Evolutionary conservation across 2,113 vertebrate species (phyloP).

Genomic region (Oncorhynchus tshawytscha): DNA sequence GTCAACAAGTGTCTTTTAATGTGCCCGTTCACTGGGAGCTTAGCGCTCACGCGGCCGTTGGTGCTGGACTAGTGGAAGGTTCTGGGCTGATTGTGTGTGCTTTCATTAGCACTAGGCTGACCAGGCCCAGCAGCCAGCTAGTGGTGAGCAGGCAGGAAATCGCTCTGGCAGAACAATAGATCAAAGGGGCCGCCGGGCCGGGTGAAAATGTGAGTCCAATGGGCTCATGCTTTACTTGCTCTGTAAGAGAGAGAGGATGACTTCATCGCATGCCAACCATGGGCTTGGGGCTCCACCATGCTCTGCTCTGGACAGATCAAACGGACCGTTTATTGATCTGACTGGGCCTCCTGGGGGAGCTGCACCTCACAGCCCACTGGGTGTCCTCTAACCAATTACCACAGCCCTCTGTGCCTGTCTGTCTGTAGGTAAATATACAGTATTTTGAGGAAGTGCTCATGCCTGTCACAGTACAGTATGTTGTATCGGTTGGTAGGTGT

Average conservation of each 20-base stretch:
- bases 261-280: conserved; percentile 22
- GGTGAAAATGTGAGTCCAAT: not conserved
- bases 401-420: not conserved
- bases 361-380: not conserved
- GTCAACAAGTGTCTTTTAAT: conserved; percentile 26
- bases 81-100: conserved; percentile 15
- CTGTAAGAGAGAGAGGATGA: conserved; percentile 9
- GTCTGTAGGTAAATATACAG: not conserved
- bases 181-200: conserved; percentile 8
- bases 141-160: conserved; percentile 22
- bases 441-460: not conserved
- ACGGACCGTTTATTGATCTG: not conserved
- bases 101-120: conserved; percentile 30
- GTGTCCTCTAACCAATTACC: not conserved
- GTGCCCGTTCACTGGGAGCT: conserved; percentile 30
- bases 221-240: not conserved
- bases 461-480: not conserved
- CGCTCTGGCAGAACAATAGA: conserved; percentile 22
- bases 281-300: not conserved
- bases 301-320: too few species aligned
- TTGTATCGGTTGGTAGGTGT: not conserved
- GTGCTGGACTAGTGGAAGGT: conserved; percentile 1
- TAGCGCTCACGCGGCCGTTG: conserved; percentile 10
- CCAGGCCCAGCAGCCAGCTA: conserved; percentile 8
- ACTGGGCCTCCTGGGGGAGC: not conserved